Percentiles rank a stretch among this genome's conserved stretches.
Evolutionary conservation across 2,113 vertebrate genomes (phyloP).

Genomic region (Myiozetetes cayanensis): DNA sequence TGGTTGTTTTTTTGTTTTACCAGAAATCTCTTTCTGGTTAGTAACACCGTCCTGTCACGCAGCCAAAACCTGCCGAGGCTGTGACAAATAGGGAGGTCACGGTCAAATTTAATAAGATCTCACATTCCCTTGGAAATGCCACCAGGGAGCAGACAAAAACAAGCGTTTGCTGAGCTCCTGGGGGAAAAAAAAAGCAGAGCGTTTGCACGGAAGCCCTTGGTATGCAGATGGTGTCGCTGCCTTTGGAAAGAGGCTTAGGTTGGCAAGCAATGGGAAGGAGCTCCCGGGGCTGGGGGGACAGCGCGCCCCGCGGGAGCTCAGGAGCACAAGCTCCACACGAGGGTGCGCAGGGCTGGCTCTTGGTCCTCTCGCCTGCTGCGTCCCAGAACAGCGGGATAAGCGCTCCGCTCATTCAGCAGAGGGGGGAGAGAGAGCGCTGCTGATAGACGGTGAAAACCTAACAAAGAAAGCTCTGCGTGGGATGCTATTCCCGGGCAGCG

Average conservation of each 20-base stretch:
- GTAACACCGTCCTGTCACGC: neutral
- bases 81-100: conserved; percentile 36
- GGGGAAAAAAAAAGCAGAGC: neutral
- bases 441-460: accelerated
- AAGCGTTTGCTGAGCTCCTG: conserved; percentile 40
- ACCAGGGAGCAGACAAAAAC: conserved; percentile 60
- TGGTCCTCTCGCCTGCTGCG: neutral
- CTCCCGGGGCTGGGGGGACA: neutral
- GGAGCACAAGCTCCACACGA: neutral
- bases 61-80: neutral
- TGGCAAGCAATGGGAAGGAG: neutral
- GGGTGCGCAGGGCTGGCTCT: neutral
- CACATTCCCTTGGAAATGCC: conserved; percentile 54
- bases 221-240: conserved; percentile 49
- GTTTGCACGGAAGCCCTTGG: conserved; percentile 16
- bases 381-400: neutral
- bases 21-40: neutral
- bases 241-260: neutral
- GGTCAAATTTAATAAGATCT: conserved; percentile 54
- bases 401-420: neutral
- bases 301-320: neutral
- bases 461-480: accelerated
- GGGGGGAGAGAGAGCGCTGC: neutral
- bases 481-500: accelerated
- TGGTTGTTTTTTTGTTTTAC: neutral